phyloP scores from a whole-genome alignment of 2,888 invertebrate genomes.

The Eupeodes luniger region DNA sequence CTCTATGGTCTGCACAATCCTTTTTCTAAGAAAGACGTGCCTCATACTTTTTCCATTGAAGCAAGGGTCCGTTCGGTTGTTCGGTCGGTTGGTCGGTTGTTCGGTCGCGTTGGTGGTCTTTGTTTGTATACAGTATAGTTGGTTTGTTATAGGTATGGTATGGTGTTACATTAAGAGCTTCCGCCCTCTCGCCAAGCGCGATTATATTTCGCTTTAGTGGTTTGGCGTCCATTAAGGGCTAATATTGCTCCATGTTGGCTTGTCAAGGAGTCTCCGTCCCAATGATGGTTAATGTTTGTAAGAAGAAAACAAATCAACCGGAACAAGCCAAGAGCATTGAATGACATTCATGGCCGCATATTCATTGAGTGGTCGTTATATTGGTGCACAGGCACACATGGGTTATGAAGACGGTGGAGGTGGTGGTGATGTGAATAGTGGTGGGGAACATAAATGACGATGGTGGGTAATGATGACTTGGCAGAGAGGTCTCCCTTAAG shows the following conservation, averaged over 20 bases:
- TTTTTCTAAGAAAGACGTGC: constrained; percentile 45
- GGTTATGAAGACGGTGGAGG: neutral
- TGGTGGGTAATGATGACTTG: neutral
- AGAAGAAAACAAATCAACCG: constrained; percentile 44
- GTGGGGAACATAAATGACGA: too few relatives aligned
- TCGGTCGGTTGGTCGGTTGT: too few relatives aligned
- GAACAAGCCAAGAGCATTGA: constrained; percentile 54
- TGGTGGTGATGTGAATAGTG: too few relatives aligned
- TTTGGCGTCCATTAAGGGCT: constrained; percentile 73
- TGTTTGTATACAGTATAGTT: neutral
- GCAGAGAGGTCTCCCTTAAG: constrained; percentile 14
- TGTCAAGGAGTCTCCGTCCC: constrained; percentile 33
- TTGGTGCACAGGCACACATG: constrained; percentile 9
- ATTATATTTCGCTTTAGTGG: constrained; percentile 73
- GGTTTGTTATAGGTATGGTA: constrained; percentile 9
- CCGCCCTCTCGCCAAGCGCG: constrained; percentile 47
- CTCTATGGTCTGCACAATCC: constrained; percentile 10
- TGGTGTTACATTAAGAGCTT: constrained; percentile 72
- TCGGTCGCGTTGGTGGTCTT: neutral
- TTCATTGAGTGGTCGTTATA: constrained; percentile 27
- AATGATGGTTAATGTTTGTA: constrained; percentile 18
- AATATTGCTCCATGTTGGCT: constrained; percentile 57
- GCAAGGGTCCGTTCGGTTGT: neutral
- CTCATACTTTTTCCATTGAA: neutral
- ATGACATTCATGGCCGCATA: constrained; percentile 58